These are phyloP conservation scores for Erithacus rubecula DNA, from an alignment of 2,797 vertebrate species.

Conservation along the genomic window DNA sequence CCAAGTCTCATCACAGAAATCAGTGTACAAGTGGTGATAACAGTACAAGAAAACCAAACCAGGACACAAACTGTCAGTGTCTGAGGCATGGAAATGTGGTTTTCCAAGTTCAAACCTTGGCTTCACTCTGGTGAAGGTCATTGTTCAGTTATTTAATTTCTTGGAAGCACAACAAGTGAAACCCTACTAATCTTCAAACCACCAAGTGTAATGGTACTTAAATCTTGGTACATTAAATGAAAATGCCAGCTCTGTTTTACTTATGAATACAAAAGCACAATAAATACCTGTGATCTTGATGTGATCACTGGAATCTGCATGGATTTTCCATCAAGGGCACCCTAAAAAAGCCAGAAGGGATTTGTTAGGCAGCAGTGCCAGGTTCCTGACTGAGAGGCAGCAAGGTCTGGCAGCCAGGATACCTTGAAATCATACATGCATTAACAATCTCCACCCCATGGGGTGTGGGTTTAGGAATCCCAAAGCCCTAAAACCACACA, in stretches of 20 bases:
- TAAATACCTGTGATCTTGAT: slow-evolving; percentile 88
- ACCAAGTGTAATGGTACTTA: neutral
- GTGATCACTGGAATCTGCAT: slow-evolving; percentile 88
- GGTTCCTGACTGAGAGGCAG: neutral
- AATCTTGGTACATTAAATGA: neutral
- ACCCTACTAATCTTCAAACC: neutral
- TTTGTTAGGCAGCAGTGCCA: neutral
- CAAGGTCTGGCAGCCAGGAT: neutral
- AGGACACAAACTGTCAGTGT: neutral
- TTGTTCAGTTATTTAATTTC: neutral
- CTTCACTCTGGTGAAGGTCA: neutral
- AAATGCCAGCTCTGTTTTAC: neutral
- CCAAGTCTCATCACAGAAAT: neutral
- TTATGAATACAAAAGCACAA: neutral
- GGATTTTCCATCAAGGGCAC: slow-evolving; percentile 74
- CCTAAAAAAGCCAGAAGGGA: slow-evolving; percentile 71
- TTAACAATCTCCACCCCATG: neutral
- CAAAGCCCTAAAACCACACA: neutral
- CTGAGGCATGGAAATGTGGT: accelerated
- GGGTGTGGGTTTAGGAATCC: neutral
- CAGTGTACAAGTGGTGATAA: neutral
- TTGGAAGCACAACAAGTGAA: neutral
- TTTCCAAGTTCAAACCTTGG: neutral
- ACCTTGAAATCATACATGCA: neutral
- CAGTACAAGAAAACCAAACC: neutral